A percentile compares a stretch with the other conserved stretches of the same genome.
phyloP scores from a whole-genome alignment of 2,888 invertebrate genomes.

The Acrocyrtus sp. region DNA sequence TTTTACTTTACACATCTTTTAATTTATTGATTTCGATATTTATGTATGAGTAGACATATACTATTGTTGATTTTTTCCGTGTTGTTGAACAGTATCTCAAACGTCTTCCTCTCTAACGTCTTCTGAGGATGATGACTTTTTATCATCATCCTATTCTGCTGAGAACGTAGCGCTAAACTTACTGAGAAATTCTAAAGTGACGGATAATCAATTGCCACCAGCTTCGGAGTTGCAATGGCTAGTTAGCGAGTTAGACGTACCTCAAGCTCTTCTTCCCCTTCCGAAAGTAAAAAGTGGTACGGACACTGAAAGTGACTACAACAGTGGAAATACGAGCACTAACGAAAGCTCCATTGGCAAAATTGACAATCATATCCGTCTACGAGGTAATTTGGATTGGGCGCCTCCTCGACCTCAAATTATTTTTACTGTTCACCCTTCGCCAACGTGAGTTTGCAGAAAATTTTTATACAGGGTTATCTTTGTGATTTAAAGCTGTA shows the following conservation, averaged over 20 bases:
- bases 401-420: constrained; percentile 86
- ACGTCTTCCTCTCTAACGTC: constrained; percentile 57
- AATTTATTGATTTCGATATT: not conserved
- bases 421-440: constrained; percentile 80
- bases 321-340: constrained; percentile 60
- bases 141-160: constrained; percentile 73
- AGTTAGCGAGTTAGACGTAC: constrained; percentile 80
- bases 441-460: constrained; percentile 71
- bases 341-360: constrained; percentile 50
- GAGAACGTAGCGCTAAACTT: constrained; percentile 83
- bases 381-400: constrained; percentile 83
- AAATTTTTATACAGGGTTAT: no score
- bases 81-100: constrained; percentile 56
- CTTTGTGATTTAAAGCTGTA: no score
- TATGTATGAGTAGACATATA: not conserved
- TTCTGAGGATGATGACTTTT: constrained; percentile 64
- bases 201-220: constrained; percentile 74
- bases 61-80: constrained; percentile 18
- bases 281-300: constrained; percentile 78
- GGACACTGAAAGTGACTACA: constrained; percentile 70
- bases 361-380: constrained; percentile 62
- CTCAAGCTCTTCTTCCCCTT: constrained; percentile 80
- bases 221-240: constrained; percentile 84
- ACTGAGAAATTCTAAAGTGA: constrained; percentile 79
- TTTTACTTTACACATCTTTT: no score